Conservation (phyloP, 2,113 vertebrate genomes). For the Scomber scombrus region DNA sequence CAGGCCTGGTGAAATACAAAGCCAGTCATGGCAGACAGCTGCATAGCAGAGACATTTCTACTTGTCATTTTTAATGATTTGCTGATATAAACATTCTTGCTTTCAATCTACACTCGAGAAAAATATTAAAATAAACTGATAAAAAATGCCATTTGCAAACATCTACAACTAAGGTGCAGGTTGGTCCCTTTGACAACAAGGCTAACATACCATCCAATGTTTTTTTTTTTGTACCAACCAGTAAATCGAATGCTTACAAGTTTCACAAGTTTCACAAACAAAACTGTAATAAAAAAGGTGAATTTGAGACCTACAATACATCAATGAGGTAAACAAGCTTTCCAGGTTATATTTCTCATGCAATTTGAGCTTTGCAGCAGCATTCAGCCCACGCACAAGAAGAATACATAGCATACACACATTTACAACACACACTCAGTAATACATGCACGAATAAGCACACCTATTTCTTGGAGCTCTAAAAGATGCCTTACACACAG, state of each 20-base stretch:
- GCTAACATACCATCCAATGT: conserved; percentile 17
- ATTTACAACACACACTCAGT: neutral
- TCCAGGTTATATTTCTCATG: conserved; percentile 25
- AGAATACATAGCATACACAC: neutral
- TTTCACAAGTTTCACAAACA: conserved; percentile 28
- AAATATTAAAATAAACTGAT: conserved; percentile 9
- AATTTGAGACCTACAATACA: conserved; percentile 17
- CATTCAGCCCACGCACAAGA: conserved; percentile 31
- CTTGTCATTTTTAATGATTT: conserved; percentile 68
- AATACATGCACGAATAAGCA: conserved; percentile 12
- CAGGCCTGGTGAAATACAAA: conserved; percentile 48
- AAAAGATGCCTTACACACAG: conserved; percentile 25
- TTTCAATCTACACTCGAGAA: conserved; percentile 14
- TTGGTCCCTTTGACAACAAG: conserved; percentile 14
- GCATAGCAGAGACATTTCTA: conserved; percentile 53
- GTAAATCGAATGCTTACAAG: conserved; percentile 33
- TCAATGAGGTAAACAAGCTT: conserved; percentile 42
- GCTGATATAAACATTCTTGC: conserved; percentile 33
- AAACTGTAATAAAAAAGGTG: conserved; percentile 14
- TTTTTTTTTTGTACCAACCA: conserved; percentile 10
- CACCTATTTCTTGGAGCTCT: conserved; percentile 31
- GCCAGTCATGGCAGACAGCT: conserved; percentile 39
- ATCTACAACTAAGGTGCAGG: neutral
- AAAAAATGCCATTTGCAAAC: conserved; percentile 3
- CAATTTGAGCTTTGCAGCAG: conserved; percentile 37